phyloP scores from a whole-genome alignment of 2,797 vertebrate genomes.

The Gymnocypris eckloni region DNA sequence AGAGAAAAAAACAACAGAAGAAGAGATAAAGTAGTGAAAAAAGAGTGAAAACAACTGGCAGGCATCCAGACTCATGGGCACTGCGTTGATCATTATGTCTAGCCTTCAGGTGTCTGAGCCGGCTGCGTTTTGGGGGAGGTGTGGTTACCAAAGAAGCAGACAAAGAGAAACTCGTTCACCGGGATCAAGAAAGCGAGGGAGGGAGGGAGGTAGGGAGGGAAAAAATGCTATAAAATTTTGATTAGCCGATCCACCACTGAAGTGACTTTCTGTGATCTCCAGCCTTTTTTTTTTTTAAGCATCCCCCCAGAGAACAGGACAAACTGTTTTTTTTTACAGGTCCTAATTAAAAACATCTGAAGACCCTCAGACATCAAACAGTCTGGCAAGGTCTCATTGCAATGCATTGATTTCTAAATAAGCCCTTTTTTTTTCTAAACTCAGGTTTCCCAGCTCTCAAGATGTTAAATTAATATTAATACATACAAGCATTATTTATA shows the following conservation, averaged over 20 bases:
- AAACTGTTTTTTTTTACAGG: slow-evolving; percentile 80
- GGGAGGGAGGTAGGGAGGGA: slow-evolving; percentile 24
- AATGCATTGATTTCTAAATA: slow-evolving; percentile 66
- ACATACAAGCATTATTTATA: too few relatives aligned
- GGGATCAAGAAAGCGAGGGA: slow-evolving; percentile 72
- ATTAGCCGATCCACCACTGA: slow-evolving; percentile 73
- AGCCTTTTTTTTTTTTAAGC: slow-evolving; percentile 55
- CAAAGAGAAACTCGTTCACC: slow-evolving; percentile 86
- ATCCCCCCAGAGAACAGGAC: slow-evolving; percentile 77
- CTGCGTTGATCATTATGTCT: slow-evolving; percentile 95
- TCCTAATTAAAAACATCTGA: slow-evolving; percentile 95
- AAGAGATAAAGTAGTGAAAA: slow-evolving; percentile 48
- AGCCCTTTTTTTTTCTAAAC: slow-evolving; percentile 28
- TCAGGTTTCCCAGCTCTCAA: slow-evolving; percentile 44
- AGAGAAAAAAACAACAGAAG: slow-evolving; percentile 11
- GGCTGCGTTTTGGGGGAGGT: slow-evolving; percentile 73
- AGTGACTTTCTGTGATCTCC: slow-evolving; percentile 79
- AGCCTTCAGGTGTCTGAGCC: slow-evolving; percentile 94
- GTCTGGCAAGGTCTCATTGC: slow-evolving; percentile 67
- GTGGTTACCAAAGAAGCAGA: slow-evolving; percentile 87
- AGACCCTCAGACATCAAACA: slow-evolving; percentile 87
- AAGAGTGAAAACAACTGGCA: slow-evolving; percentile 77
- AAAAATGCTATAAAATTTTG: slow-evolving; percentile 74
- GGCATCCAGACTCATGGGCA: slow-evolving; percentile 86
- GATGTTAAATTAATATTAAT: slow-evolving; percentile 19